Percentiles rank a stretch among this genome's conserved stretches.
Evolutionary conservation across 2,797 vertebrate genomes (phyloP).

Genomic region (Platalea minor): DNA sequence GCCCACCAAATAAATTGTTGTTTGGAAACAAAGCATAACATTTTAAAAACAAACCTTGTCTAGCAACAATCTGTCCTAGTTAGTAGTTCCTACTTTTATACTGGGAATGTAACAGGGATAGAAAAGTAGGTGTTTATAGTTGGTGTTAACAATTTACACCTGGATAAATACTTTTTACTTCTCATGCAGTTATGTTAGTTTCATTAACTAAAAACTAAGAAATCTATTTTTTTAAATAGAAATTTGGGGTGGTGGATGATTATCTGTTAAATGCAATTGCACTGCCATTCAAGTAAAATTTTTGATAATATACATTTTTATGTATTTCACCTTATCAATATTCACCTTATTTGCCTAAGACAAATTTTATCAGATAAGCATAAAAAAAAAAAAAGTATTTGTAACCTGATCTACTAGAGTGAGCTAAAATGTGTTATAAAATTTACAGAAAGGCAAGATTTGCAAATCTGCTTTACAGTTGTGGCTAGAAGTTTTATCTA

Average conservation of each 20-base stretch:
- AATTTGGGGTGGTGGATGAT: neutral
- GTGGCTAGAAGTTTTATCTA: neutral
- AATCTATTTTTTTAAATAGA: neutral
- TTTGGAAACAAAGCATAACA: constrained; percentile 75
- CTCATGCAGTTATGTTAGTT: constrained; percentile 61
- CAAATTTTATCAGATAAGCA: neutral
- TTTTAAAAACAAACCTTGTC: constrained; percentile 65
- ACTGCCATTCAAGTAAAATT: neutral
- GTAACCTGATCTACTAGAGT: neutral
- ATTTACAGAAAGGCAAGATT: neutral
- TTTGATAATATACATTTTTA: neutral
- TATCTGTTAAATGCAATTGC: constrained; percentile 8
- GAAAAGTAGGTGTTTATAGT: constrained; percentile 26
- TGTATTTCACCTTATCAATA: neutral
- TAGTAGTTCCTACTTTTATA: constrained; percentile 63
- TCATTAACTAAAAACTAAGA: constrained; percentile 40
- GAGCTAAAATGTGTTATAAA: neutral
- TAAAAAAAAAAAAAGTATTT: neutral
- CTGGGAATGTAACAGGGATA: constrained; percentile 28
- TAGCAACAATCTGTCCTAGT: constrained; percentile 68
- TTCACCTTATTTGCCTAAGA: constrained; percentile 26
- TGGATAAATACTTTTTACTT: constrained; percentile 29
- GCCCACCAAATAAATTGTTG: constrained; percentile 74
- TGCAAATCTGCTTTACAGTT: neutral
- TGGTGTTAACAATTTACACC: constrained; percentile 44